Evolutionary conservation across 2,888 invertebrate species (phyloP).

Genomic region (Acheta domesticus): DNA sequence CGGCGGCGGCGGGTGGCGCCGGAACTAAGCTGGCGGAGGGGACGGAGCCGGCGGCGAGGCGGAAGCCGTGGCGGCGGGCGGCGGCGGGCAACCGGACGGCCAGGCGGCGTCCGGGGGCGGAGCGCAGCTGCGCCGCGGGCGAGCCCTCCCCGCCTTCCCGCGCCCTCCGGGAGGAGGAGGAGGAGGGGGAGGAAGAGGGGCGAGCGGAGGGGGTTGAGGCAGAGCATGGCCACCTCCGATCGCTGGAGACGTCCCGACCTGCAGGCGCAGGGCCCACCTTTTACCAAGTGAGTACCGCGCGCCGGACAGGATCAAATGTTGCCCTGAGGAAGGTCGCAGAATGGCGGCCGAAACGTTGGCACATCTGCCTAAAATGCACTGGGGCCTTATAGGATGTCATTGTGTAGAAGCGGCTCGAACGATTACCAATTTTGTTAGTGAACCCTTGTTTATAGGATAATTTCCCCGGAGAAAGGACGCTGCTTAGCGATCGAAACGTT

Average conservation of each 20-base stretch:
- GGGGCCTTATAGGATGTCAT: too few species aligned
- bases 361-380: too few species aligned
- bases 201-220: not conserved
- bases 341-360: too few species aligned
- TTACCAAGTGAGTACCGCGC: not conserved
- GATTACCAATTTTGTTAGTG: too few species aligned
- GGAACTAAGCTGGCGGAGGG: not conserved
- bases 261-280: not conserved
- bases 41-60: not conserved
- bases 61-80: not conserved
- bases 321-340: too few species aligned
- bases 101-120: not conserved
- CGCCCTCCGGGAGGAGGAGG: not conserved
- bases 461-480: too few species aligned
- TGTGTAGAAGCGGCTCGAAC: too few species aligned
- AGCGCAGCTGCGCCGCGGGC: too few species aligned
- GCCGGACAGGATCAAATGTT: too few species aligned
- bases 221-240: not conserved
- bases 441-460: too few species aligned
- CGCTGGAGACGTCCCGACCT: not conserved
- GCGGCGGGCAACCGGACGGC: not conserved
- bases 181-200: not conserved
- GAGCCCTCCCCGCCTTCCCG: too few species aligned
- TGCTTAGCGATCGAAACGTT: too few species aligned
- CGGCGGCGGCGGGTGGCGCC: not conserved